Evolutionary conservation across 2,888 invertebrate species (phyloP).

Genomic region (Platerodrilus igneus): DNA sequence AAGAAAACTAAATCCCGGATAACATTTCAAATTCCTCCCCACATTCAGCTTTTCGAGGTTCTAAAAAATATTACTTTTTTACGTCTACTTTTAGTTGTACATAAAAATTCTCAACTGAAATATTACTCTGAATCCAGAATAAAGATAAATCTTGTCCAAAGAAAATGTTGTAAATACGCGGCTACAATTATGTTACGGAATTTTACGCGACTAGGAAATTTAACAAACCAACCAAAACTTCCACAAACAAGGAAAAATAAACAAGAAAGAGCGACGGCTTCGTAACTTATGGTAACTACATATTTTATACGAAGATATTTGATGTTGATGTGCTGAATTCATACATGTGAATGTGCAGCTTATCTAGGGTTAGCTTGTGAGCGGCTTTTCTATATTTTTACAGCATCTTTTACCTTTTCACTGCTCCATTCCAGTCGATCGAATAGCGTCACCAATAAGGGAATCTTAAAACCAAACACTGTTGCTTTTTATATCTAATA

Average conservation of each 20-base stretch:
- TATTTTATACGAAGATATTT: constrained; percentile 51
- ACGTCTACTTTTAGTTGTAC: background rate
- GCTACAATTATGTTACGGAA: constrained; percentile 5
- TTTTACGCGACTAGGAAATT: constrained; percentile 3
- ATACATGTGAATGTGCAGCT: constrained; percentile 61
- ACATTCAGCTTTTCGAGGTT: constrained; percentile 33
- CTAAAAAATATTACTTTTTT: constrained; percentile 39
- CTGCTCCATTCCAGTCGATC: constrained; percentile 34
- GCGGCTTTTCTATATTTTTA: constrained; percentile 44
- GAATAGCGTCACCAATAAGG: constrained; percentile 31
- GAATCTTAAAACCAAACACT: constrained; percentile 23
- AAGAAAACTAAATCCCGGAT: constrained; percentile 30
- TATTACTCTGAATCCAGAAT: no score
- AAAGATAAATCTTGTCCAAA: no score
- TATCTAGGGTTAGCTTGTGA: constrained; percentile 45
- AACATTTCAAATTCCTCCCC: constrained; percentile 39
- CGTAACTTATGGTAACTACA: constrained; percentile 46
- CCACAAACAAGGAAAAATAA: constrained; percentile 17
- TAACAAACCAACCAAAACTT: constrained; percentile 12
- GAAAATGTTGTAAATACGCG: background rate
- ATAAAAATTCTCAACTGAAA: no score
- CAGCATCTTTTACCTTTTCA: constrained; percentile 33
- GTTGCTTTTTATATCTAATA: constrained; percentile 15
- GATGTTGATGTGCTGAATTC: constrained; percentile 68
- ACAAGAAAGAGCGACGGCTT: constrained; percentile 22